Conservation (phyloP, 2,113 vertebrate species). For the Bucco capensis region DNA sequence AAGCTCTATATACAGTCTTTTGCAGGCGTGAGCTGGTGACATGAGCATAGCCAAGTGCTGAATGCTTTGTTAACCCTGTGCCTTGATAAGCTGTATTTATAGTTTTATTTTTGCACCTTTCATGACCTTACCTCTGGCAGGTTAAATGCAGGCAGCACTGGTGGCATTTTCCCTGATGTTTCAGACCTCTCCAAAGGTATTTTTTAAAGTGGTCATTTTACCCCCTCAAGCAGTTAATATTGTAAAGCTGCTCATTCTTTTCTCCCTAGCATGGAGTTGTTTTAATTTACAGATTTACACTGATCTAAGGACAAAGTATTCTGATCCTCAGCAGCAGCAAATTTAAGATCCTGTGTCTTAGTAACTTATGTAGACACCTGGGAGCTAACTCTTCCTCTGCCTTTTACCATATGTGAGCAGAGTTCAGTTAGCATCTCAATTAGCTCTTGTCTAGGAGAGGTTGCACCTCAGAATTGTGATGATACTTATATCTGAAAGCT, state of each 20-base stretch:
- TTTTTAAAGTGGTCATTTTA: neutral
- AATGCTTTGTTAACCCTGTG: neutral
- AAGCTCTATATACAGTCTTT: neutral
- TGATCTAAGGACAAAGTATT: neutral
- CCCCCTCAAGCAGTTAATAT: neutral
- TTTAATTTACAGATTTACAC: neutral
- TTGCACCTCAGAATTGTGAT: neutral
- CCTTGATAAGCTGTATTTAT: neutral
- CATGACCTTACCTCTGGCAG: neutral
- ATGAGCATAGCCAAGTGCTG: neutral
- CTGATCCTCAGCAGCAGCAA: neutral
- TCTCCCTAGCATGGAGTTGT: neutral
- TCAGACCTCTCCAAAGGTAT: neutral
- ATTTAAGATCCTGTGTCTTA: neutral
- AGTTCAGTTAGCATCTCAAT: neutral
- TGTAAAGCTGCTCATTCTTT: neutral
- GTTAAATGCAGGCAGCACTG: neutral
- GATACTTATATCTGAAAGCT: neutral
- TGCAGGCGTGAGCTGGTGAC: neutral
- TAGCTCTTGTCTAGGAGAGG: neutral
- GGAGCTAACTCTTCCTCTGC: neutral
- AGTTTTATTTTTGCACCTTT: neutral
- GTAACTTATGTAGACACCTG: neutral
- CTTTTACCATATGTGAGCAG: rapidly evolving
- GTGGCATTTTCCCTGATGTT: neutral